Evolutionary conservation across 1,140 invertebrate species (phyloP).

Genomic region (Hesperophylax magnus): DNA sequence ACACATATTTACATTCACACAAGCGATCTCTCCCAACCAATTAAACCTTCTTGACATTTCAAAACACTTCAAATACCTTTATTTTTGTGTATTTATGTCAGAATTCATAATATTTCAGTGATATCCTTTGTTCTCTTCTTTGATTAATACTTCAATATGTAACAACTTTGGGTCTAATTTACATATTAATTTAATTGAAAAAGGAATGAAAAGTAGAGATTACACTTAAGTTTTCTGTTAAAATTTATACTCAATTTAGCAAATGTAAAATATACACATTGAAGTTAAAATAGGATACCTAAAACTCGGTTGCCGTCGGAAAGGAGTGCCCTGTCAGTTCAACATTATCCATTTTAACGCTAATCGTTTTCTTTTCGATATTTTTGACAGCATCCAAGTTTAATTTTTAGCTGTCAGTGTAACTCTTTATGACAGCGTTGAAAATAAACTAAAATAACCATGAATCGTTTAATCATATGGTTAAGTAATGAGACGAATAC

Average conservation of each 20-base stretch:
- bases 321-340: constrained; percentile 7
- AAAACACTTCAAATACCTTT: neutral
- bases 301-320: constrained; percentile 8
- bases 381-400: constrained; percentile 1
- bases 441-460: too few relatives aligned
- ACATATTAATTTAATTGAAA: neutral
- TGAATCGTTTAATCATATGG: too few relatives aligned
- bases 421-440: too few relatives aligned
- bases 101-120: neutral
- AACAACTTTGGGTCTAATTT: neutral
- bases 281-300: neutral
- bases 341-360: neutral
- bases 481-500: too few relatives aligned
- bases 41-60: neutral
- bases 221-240: neutral
- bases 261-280: neutral
- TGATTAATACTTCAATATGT: constrained; percentile 4
- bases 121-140: constrained; percentile 34
- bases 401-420: neutral
- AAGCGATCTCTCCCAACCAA: neutral
- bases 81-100: constrained; percentile 5
- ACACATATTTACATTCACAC: constrained; percentile 26
- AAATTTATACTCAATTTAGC: neutral
- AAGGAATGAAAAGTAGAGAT: neutral
- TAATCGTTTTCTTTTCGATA: neutral